Evolutionary conservation across 2,113 vertebrate genomes (phyloP).

Genomic region (Toxotes chatareus): DNA sequence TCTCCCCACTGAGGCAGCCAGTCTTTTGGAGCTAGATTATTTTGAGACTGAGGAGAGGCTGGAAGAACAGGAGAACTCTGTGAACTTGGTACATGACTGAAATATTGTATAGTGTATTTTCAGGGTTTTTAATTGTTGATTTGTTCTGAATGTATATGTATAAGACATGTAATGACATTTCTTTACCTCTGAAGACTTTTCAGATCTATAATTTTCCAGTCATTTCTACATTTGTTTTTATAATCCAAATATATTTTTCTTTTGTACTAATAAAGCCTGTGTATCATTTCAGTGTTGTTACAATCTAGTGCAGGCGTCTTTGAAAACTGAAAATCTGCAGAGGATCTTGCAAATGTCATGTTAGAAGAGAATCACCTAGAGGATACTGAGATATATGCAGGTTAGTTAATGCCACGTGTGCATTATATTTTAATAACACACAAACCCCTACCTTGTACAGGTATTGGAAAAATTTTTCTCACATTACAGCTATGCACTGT

Average conservation of each 20-base stretch:
- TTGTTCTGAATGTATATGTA: not conserved
- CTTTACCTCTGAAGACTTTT: not conserved
- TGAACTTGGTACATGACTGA: conserved; percentile 6
- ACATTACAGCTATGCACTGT: not conserved
- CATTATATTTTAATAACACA: not conserved
- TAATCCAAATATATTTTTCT: not conserved
- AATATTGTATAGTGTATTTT: not conserved
- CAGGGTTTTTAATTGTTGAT: not conserved
- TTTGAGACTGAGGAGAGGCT: conserved; percentile 7
- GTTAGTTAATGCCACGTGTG: conserved; percentile 5
- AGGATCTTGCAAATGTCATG: not conserved
- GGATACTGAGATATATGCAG: conserved; percentile 11
- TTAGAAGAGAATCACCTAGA: conserved; percentile 9
- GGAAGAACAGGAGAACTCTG: conserved; percentile 11
- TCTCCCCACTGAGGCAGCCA: not conserved
- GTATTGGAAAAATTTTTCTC: not conserved
- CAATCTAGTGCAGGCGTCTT: not conserved
- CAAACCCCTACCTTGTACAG: not conserved
- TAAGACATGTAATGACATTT: not conserved
- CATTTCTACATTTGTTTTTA: not conserved
- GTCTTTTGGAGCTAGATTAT: conserved; percentile 2
- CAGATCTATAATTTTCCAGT: not conserved
- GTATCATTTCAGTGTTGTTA: conserved; percentile 20
- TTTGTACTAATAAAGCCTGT: not conserved
- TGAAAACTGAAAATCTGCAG: not conserved